A percentile compares a stretch with the other conserved stretches of the same genome.
Conservation (phyloP, 2,888 invertebrate species). For the Calliopum simillimum region DNA sequence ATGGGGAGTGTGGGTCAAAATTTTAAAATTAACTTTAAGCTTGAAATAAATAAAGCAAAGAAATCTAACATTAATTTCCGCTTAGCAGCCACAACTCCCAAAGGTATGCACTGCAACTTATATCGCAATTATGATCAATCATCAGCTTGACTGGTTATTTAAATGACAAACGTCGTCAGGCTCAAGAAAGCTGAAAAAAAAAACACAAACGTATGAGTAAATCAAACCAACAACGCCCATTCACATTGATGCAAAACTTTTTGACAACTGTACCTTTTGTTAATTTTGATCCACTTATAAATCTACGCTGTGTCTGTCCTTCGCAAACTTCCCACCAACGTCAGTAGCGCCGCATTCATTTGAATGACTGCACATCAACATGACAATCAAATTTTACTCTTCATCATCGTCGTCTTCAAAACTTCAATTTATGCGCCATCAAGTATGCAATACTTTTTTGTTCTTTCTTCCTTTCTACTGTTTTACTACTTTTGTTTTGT, state of each 20-base stretch:
- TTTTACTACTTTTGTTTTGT: conserved; percentile 30
- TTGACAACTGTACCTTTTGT: conserved; percentile 32
- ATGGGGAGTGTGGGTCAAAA: too few species aligned
- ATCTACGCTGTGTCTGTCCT: not conserved
- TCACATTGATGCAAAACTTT: not conserved
- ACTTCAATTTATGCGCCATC: conserved; percentile 38
- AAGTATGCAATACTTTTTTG: conserved; percentile 39
- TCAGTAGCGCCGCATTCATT: conserved; percentile 10
- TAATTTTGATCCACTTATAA: conserved; percentile 29
- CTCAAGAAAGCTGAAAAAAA: too few species aligned
- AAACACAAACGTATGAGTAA: too few species aligned
- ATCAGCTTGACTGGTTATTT: conserved; percentile 33
- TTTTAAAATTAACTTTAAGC: too few species aligned
- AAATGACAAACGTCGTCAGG: conserved; percentile 20
- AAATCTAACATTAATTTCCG: too few species aligned
- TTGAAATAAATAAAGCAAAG: too few species aligned
- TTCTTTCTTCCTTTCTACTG: conserved; percentile 23
- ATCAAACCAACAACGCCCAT: too few species aligned
- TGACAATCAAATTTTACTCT: conserved; percentile 38
- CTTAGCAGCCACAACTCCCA: not conserved
- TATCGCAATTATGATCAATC: conserved; percentile 31
- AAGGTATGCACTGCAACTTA: conserved; percentile 16
- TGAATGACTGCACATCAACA: conserved; percentile 36
- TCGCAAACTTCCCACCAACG: not conserved
- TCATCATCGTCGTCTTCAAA: not conserved